A percentile compares a stretch with the other conserved stretches of the same genome.
Evolutionary conservation across 1,140 invertebrate genomes (phyloP).

Genomic region (Rhynchophorus ferrugineus): DNA sequence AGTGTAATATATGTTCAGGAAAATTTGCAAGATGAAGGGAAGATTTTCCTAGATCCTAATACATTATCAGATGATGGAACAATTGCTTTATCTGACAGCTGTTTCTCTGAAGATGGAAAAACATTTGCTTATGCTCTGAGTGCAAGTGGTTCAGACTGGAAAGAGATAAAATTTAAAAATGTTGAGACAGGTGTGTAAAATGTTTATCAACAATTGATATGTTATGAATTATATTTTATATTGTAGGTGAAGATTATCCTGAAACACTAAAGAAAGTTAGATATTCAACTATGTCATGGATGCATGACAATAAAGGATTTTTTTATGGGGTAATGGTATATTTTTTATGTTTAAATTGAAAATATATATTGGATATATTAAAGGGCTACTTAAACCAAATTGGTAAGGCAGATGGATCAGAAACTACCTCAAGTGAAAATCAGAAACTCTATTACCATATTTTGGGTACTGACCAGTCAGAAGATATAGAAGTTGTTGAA

Average conservation of each 20-base stretch:
- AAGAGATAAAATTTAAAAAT: slow-evolving; percentile 78
- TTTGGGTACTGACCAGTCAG: slow-evolving; percentile 75
- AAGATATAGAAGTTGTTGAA: slow-evolving; percentile 85
- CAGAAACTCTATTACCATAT: slow-evolving; percentile 93
- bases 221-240: slow-evolving; percentile 10
- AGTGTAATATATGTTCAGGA: slow-evolving; percentile 93
- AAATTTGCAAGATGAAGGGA: slow-evolving; percentile 65
- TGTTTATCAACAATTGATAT: slow-evolving; percentile 3
- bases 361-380: slow-evolving; percentile 14
- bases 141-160: slow-evolving; percentile 92
- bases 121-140: slow-evolving; percentile 88
- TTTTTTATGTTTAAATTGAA: slow-evolving; percentile 5
- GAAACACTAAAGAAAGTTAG: slow-evolving; percentile 88
- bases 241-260: slow-evolving; percentile 65
- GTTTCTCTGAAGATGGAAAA: slow-evolving; percentile 87
- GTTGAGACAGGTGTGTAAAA: slow-evolving; percentile 55
- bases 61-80: slow-evolving; percentile 88
- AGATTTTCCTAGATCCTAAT: slow-evolving; percentile 95
- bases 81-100: slow-evolving; percentile 66
- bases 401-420: slow-evolving; percentile 79
- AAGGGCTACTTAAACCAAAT: slow-evolving; percentile 68
- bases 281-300: slow-evolving; percentile 88
- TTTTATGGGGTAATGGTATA: slow-evolving; percentile 81
- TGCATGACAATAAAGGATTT: slow-evolving; percentile 88
- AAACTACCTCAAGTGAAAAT: slow-evolving; percentile 77